These are phyloP conservation scores for Ridgeia piscesae DNA, from an alignment of 1,140 invertebrate species.

Conservation along the genomic window DNA sequence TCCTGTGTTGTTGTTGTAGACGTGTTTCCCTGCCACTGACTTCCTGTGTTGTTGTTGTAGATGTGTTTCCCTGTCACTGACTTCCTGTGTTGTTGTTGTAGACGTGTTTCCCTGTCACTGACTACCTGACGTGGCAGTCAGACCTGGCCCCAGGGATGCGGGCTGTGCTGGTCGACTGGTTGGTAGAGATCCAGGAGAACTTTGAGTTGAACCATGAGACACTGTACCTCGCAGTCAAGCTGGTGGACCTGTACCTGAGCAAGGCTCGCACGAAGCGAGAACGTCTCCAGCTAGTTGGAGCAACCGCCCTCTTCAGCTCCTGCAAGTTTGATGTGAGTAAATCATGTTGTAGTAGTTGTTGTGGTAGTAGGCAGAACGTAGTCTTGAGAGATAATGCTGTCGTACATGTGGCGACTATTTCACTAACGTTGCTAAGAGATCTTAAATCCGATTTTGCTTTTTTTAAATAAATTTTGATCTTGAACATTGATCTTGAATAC, in stretches of 20 bases:
- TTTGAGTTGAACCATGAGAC: conserved; percentile 99
- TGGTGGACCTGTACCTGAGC: conserved; percentile 87
- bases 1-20: conserved; percentile 54
- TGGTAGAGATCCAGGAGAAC: conserved; percentile 93
- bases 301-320: conserved; percentile 87
- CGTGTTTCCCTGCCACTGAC: conserved; percentile 71
- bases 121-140: conserved; percentile 80
- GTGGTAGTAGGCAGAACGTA: neutral
- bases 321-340: conserved; percentile 90
- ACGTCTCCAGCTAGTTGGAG: conserved; percentile 84
- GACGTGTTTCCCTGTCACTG: conserved; percentile 69
- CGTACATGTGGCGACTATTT: too few species aligned
- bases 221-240: conserved; percentile 91
- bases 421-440: too few species aligned
- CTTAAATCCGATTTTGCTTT: too few species aligned
- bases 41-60: conserved; percentile 65
- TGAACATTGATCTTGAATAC: neutral
- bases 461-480: neutral
- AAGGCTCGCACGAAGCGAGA: conserved; percentile 60
- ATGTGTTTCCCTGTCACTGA: too few species aligned
- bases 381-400: too few species aligned
- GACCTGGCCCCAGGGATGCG: conserved; percentile 81
- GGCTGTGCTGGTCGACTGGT: conserved; percentile 93
- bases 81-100: conserved; percentile 47
- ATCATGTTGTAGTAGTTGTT: neutral